Percentiles rank a stretch among this genome's conserved stretches.
Evolutionary conservation across 2,797 vertebrate species (phyloP).

Genomic region (Tinamus major): DNA sequence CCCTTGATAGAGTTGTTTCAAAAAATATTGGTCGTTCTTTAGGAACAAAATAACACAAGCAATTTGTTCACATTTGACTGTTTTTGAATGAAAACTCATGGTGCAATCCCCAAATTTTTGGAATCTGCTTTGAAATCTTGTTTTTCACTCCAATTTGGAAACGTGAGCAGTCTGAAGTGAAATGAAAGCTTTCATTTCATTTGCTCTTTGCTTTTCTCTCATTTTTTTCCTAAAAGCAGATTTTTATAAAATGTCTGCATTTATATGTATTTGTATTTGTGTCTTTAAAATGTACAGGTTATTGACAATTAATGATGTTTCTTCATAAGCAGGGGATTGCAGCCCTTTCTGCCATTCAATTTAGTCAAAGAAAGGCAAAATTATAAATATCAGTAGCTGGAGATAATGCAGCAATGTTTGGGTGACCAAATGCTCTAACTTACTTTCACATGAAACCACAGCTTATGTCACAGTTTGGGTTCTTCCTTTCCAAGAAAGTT

Average conservation of each 20-base stretch:
- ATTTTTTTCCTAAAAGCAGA: not conserved
- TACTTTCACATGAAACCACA: not conserved
- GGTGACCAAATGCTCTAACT: not conserved
- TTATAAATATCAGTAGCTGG: not conserved
- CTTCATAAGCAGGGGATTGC: not conserved
- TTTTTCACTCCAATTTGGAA: not conserved
- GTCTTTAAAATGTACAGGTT: not conserved
- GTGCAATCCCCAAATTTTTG: not conserved
- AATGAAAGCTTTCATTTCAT: not conserved
- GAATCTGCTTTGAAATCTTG: not conserved
- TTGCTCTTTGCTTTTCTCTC: not conserved
- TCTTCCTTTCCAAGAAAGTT: not conserved
- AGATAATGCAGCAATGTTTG: not conserved
- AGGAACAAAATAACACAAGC: not conserved
- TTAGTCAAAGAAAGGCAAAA: not conserved
- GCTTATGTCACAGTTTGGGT: not conserved
- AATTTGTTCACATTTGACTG: not conserved
- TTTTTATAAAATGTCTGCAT: not conserved
- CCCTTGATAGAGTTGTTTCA: not conserved
- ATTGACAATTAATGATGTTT: not conserved
- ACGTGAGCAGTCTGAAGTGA: not conserved
- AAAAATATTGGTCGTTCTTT: slow-evolving; percentile 37
- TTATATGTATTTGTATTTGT: not conserved
- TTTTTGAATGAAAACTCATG: not conserved
- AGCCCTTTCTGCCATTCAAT: not conserved